Conservation (phyloP, 1,140 invertebrate genomes). For the Lutraria rhynchaena region DNA sequence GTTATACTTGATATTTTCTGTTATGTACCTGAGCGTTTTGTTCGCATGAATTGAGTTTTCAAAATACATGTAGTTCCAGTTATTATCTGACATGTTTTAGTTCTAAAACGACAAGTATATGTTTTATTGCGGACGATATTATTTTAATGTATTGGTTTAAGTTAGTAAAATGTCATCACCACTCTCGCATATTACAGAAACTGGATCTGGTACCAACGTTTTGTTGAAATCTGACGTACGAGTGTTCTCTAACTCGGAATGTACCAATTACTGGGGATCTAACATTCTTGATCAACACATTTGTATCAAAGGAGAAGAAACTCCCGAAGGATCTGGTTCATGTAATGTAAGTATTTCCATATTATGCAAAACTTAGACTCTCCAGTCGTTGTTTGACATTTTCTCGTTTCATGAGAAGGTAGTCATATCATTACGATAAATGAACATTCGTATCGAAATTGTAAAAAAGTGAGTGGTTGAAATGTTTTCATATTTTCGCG, state of each 20-base stretch:
- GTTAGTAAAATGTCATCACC: background rate
- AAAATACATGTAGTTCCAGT: too few relatives aligned
- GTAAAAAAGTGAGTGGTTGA: too few relatives aligned
- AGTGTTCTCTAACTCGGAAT: background rate
- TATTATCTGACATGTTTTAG: too few relatives aligned
- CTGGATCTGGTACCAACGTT: background rate
- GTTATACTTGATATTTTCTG: too few relatives aligned
- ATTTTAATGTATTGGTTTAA: background rate
- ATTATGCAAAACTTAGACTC: too few relatives aligned
- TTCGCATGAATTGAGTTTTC: too few relatives aligned
- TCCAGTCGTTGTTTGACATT: too few relatives aligned
- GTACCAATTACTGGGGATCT: background rate
- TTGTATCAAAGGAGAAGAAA: constrained; percentile 26
- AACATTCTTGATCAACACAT: constrained; percentile 35
- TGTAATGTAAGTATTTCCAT: constrained; percentile 17
- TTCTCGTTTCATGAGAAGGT: too few relatives aligned
- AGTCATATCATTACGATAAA: too few relatives aligned
- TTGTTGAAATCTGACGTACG: constrained; percentile 19
- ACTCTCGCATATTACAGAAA: background rate
- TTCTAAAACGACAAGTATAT: background rate
- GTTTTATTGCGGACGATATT: background rate
- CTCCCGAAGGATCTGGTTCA: constrained; percentile 9
- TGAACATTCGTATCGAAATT: too few relatives aligned
- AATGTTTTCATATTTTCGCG: too few relatives aligned
- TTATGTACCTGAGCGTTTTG: too few relatives aligned